Percentiles rank a stretch among this genome's conserved stretches.
These are phyloP conservation scores for Nautilus pompilius DNA, from an alignment of 1,140 invertebrate species.

Conservation along the genomic window DNA sequence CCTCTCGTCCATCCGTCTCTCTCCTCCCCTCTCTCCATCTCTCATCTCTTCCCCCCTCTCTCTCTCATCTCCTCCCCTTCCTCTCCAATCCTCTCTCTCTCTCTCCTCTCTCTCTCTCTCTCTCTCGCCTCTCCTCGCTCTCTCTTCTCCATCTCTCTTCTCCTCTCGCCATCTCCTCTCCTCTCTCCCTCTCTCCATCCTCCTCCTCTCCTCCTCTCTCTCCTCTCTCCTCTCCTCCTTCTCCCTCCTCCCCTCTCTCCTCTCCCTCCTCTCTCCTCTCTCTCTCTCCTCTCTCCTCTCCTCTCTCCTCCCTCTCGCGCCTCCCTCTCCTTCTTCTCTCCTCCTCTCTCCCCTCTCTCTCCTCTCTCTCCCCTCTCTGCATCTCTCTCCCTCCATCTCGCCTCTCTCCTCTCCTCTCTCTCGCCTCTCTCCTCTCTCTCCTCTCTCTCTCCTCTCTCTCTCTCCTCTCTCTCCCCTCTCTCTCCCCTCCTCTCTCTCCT, in stretches of 20 bases:
- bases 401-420: background rate
- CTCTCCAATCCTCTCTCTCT: background rate
- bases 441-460: background rate
- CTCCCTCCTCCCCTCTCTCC: background rate
- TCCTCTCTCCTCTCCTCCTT: background rate
- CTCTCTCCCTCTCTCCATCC: background rate
- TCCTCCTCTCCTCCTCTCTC: background rate
- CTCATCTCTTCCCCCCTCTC: background rate
- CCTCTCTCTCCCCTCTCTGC: background rate
- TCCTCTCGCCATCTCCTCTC: background rate
- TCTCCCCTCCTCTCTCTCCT: conserved; percentile 9
- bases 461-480: conserved; percentile 2
- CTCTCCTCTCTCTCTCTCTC: background rate
- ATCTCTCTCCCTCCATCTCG: background rate
- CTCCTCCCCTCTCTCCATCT: background rate
- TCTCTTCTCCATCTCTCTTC: background rate
- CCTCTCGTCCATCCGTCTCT: background rate
- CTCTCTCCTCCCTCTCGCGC: too few species aligned
- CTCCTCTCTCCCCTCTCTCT: background rate
- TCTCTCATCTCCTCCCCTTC: background rate
- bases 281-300: conserved; percentile 1
- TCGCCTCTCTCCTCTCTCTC: background rate
- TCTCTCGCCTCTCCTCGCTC: background rate
- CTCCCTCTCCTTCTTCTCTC: background rate
- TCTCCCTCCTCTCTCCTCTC: background rate